phyloP scores from a whole-genome alignment of 2,888 invertebrate genomes.

The Melanostoma scalare region DNA sequence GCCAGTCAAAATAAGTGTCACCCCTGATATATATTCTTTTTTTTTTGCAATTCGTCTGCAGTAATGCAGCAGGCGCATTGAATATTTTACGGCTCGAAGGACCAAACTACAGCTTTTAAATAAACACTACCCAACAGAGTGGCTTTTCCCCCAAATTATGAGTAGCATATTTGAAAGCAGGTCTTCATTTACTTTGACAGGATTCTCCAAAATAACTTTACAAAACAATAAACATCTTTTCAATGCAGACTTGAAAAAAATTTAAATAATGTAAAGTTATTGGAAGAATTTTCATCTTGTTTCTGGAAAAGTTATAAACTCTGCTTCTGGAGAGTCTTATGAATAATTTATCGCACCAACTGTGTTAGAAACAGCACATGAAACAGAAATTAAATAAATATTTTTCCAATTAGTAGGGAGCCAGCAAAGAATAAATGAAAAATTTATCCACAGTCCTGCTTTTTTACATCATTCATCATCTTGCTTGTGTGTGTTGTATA shows the following conservation, averaged over 20 bases:
- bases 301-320: not conserved
- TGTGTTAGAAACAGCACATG: slow-evolving; percentile 15
- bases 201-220: not conserved
- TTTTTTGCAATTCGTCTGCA: not conserved
- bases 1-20: slow-evolving; percentile 39
- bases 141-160: too few species aligned
- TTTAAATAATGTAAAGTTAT: not conserved
- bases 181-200: slow-evolving; percentile 13
- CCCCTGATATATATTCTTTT: slow-evolving; percentile 7
- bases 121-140: too few species aligned
- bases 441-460: slow-evolving; percentile 24
- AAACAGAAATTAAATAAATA: slow-evolving; percentile 56
- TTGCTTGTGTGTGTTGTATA: slow-evolving; percentile 15
- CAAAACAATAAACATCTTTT: not conserved
- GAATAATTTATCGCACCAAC: slow-evolving; percentile 35
- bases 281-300: not conserved
- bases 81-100: slow-evolving; percentile 27
- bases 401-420: slow-evolving; percentile 51
- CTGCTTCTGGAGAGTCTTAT: slow-evolving; percentile 5
- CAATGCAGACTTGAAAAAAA: slow-evolving; percentile 4
- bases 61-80: not conserved
- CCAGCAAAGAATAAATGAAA: slow-evolving; percentile 12
- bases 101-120: not conserved
- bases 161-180: not conserved
- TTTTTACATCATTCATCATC: slow-evolving; percentile 28